Conservation (phyloP, 2,888 invertebrate genomes). For the Aelia acuminata region DNA sequence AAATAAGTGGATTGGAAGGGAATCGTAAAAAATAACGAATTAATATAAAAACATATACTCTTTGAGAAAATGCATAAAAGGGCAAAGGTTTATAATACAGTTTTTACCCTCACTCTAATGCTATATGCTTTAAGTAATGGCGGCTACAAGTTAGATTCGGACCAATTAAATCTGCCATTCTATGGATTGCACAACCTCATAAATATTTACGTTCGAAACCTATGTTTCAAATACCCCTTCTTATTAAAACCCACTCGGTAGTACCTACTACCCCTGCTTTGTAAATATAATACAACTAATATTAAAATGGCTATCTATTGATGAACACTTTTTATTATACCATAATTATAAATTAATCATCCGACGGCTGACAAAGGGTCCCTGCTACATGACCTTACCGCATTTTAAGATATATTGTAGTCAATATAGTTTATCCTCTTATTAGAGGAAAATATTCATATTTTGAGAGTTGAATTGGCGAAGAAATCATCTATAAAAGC, state of each 20-base stretch:
- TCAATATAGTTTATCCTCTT: no score
- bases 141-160: not conserved
- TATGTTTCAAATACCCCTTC: not conserved
- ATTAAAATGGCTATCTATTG: not conserved
- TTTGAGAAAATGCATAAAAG: not conserved
- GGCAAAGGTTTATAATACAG: not conserved
- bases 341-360: not conserved
- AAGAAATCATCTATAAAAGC: not conserved
- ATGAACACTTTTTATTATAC: not conserved
- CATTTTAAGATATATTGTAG: not conserved
- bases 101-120: not conserved
- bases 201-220: not conserved
- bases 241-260: no score
- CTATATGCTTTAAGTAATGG: not conserved
- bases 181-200: constrained; percentile 27
- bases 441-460: no score
- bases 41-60: not conserved
- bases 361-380: not conserved
- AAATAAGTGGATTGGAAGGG: not conserved
- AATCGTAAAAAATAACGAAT: not conserved
- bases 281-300: not conserved
- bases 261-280: not conserved
- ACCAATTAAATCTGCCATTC: not conserved
- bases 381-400: no score
- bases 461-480: no score